These are phyloP conservation scores for Drosophila pectinifera DNA, from an alignment of 1,140 invertebrate species.

Conservation along the genomic window DNA sequence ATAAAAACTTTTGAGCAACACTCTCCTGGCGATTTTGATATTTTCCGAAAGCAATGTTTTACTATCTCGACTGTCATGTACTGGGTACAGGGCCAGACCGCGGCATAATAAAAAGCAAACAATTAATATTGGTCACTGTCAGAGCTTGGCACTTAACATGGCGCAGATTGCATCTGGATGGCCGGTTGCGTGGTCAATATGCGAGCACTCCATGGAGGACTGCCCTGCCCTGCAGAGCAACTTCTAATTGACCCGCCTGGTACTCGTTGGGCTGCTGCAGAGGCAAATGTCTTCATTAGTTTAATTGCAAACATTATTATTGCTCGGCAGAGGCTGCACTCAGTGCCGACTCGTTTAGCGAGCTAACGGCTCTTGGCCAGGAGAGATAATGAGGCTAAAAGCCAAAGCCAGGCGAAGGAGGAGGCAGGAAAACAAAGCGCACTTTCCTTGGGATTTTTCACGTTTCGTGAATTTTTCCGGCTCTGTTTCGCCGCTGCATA, in stretches of 20 bases:
- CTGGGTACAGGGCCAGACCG: slow-evolving; percentile 8
- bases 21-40: slow-evolving; percentile 4
- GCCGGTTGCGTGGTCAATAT: slow-evolving; percentile 22
- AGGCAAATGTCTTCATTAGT: slow-evolving; percentile 77
- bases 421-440: slow-evolving; percentile 64
- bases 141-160: slow-evolving; percentile 66
- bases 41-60: slow-evolving; percentile 23
- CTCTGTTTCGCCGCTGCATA: slow-evolving; percentile 54
- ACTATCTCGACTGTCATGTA: slow-evolving; percentile 37
- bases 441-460: slow-evolving; percentile 18
- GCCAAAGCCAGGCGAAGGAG: slow-evolving; percentile 35
- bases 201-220: slow-evolving; percentile 2
- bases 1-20: slow-evolving; percentile 13
- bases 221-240: slow-evolving; percentile 8
- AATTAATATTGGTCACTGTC: slow-evolving; percentile 77
- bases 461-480: slow-evolving; percentile 8
- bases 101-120: slow-evolving; percentile 34
- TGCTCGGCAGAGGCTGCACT: slow-evolving; percentile 53
- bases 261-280: slow-evolving; percentile 4
- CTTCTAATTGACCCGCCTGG: slow-evolving; percentile 34
- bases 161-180: slow-evolving; percentile 45
- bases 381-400: slow-evolving; percentile 72
- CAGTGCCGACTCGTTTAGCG: slow-evolving; percentile 58
- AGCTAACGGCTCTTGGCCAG: slow-evolving; percentile 39
- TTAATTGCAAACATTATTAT: slow-evolving; percentile 80